Conservation (phyloP, 2,113 vertebrate genomes). For the Eptesicus fuscus region DNA sequence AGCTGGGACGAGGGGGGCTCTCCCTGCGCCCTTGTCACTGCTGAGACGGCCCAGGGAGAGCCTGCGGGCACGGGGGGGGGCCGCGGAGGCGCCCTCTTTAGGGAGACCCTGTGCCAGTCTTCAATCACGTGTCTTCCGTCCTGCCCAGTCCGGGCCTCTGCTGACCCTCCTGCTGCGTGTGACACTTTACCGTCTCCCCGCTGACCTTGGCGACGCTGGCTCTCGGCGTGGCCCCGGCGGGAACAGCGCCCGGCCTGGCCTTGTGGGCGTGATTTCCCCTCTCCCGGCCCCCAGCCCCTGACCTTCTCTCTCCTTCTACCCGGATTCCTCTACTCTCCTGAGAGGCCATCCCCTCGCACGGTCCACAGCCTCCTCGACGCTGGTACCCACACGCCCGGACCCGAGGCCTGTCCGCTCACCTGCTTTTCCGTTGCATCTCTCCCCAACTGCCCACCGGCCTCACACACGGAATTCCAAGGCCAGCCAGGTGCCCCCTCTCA, state of each 20-base stretch:
- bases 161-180: fast-evolving
- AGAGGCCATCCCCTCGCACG: too few species aligned
- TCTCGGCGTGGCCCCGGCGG: too few species aligned
- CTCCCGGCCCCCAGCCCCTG: background rate
- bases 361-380: fast-evolving
- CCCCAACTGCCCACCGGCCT: conserved; percentile 63
- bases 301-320: background rate
- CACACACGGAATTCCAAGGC: conserved; percentile 21
- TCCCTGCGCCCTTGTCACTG: background rate
- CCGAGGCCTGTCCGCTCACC: background rate
- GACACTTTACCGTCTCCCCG: background rate
- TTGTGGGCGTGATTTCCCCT: fast-evolving
- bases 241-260: fast-evolving
- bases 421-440: conserved; percentile 22
- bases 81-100: background rate
- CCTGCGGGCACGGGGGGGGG: too few species aligned
- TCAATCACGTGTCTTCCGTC: too few species aligned
- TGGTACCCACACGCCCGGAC: fast-evolving
- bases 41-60: background rate
- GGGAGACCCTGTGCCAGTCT: background rate
- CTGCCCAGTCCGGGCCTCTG: fast-evolving
- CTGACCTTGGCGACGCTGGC: fast-evolving
- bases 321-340: background rate
- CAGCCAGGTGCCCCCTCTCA: fast-evolving
- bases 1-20: fast-evolving